Percentiles rank a stretch among this genome's conserved stretches.
Conservation (phyloP, 2,888 invertebrate species). For the Aricia artaxerxes region DNA sequence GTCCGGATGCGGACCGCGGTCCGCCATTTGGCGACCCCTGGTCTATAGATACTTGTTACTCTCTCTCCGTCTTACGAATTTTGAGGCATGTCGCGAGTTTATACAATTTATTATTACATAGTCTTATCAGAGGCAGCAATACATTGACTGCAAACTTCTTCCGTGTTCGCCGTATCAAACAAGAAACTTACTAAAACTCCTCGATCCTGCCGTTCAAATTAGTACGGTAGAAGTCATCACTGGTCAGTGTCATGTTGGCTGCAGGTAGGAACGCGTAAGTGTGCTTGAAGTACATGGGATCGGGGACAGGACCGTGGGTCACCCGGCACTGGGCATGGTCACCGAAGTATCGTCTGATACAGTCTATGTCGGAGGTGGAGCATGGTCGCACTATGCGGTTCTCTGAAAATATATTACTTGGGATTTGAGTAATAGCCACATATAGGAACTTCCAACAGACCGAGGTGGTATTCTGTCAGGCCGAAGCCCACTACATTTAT, state of each 20-base stretch:
- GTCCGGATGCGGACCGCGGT: too few species aligned
- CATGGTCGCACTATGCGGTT: conserved; percentile 40
- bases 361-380: conserved; percentile 36
- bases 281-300: conserved; percentile 23
- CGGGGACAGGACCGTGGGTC: neutral
- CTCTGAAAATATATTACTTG: neutral
- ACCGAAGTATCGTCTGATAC: conserved; percentile 40
- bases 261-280: conserved; percentile 8
- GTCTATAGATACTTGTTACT: too few species aligned
- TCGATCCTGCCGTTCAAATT: neutral
- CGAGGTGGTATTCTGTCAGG: too few species aligned
- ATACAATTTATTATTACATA: too few species aligned
- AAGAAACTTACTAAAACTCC: conserved; percentile 30
- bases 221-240: conserved; percentile 17
- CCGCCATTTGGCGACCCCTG: too few species aligned
- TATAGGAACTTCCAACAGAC: too few species aligned
- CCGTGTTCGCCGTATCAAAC: neutral
- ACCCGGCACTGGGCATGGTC: neutral
- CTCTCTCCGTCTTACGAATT: too few species aligned
- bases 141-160: too few species aligned
- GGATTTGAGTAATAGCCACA: too few species aligned
- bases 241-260: conserved; percentile 1
- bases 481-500: too few species aligned
- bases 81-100: too few species aligned
- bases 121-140: too few species aligned